These are phyloP conservation scores for Ridgeia piscesae DNA, from an alignment of 1,140 invertebrate species.

Conservation along the genomic window DNA sequence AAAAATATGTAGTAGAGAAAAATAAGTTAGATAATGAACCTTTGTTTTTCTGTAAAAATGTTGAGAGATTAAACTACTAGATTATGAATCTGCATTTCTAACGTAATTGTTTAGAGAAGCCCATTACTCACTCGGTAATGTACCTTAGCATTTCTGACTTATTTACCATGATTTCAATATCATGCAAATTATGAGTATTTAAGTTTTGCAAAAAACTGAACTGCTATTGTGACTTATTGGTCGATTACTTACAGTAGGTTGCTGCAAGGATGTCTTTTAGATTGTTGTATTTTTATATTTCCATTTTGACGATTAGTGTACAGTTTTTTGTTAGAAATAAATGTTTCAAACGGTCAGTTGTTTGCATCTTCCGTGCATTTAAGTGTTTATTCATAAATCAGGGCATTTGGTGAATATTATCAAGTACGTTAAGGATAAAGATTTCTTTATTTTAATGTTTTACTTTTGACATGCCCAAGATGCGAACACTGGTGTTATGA, in stretches of 20 bases:
- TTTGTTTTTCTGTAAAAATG: no score
- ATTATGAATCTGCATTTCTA: no score
- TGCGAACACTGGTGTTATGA: not conserved
- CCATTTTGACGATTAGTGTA: not conserved
- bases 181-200: not conserved
- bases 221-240: not conserved
- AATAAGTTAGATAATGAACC: not conserved
- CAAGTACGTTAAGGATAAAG: not conserved
- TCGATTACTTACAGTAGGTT: not conserved
- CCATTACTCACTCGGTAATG: no score
- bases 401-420: not conserved
- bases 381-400: not conserved
- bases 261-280: not conserved
- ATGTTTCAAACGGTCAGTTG: not conserved
- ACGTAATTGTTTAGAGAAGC: no score
- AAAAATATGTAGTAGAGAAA: not conserved
- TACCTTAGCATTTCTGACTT: not conserved
- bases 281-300: not conserved
- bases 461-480: no score
- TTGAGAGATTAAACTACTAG: no score
- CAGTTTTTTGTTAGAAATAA: constrained; percentile 6
- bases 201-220: not conserved
- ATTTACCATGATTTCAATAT: not conserved
- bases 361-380: not conserved
- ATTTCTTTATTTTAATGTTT: no score